Evolutionary conservation across 2,888 invertebrate species (phyloP), one percentile per base, ranked within the genome.

Genomic region (Acholoe squamosa): DNA sequence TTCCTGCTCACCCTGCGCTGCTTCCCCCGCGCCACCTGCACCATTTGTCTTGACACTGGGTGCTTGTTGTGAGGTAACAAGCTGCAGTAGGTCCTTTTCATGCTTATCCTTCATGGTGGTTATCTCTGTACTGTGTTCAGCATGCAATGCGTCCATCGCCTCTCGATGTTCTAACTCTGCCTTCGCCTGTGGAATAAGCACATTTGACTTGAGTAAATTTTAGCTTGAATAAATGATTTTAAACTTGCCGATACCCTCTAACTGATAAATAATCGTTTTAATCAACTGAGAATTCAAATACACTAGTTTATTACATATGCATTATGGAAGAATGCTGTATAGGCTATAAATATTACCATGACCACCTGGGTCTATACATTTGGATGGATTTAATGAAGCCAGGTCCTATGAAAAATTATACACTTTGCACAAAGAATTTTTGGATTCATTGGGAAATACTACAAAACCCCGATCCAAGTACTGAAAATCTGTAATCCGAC

Each of bases 91-190:
- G 71, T 80, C 77, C 54, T 80, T 89, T 54, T 71, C 71, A 31
- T 76, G 77, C 54, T n/a, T 77, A 43, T 89, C 77, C 77, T 80
- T 89, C 89, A 77, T 80, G 34, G n/a, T 31, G 51, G 31, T 14
- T 19, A 80, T 80, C 16, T 19, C 33, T 19, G 7, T 33, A 0
- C 22, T 16, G 34, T 80, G 31, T n/a, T 80, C 80, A 5, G 80
- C 22, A 14, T 43, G 80, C 16, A 80, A 43, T n/a, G 34, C 33
- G 33, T 86, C 86, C 86, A 86, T 86, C 52, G 86, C 86, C 86
- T 86, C 3, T 28, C 7, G 54, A n/a, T 52, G 86, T 28, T 86
- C 86, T 25, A 52, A 7, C 7, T 54, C 86, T 12, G 54, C 86
- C 86, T 86, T 86, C 31, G 86, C 86, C 86, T 86, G 61, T 61